Base-by-base conservation (phyloP, 2,888 invertebrate genomes). In the Macaria notata region DNA sequence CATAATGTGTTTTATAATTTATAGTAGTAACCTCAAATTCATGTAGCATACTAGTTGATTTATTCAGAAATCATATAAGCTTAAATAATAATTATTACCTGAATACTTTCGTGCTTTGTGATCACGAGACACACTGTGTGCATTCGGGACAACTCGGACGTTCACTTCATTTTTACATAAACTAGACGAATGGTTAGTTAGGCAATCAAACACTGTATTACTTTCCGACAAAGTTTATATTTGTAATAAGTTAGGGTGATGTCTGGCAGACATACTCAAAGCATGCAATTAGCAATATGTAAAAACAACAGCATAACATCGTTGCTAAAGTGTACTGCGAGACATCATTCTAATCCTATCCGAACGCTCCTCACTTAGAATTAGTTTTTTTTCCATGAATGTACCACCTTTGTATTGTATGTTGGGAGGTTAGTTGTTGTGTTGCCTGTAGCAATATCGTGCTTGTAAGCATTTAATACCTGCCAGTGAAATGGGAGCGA, bases 121-220 rank as follows among this genome's bases (percentile, higher is more conserved):
- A 70, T 67, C 67, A 59, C 55, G 63, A 62, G 62, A 66, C 62
- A 53, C 46, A 59, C 38, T 45, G 46, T 63, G 66, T 5, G 9
- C 9, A 62, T 68, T 65, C 65, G 69, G 53, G 59, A 58, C 58
- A 65, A 66, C 60, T 64, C 53, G 19, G 65, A 62, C 65, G 68
- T 71, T 71, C 63, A 67, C 66, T 66, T 67, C 59, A 64, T 63
- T 62, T 57, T 67, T 73, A 71, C 38, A 48, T 36, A 42, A 33
- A 70, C 70, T 75, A 79, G 67, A 74, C 67, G 71, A 78, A 79
- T 74, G 66, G 68, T 77, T 80, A 82, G 76, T 75, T 82, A 84
- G 77, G 74, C 72, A 72, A 65, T 80, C 76, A 72, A 77, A 73
- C 76, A 79, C 78, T 81, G 78, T 83, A 83, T 81, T 19, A 19